phyloP scores from a whole-genome alignment of 2,797 vertebrate species.

The Hippoglossus hippoglossus region DNA sequence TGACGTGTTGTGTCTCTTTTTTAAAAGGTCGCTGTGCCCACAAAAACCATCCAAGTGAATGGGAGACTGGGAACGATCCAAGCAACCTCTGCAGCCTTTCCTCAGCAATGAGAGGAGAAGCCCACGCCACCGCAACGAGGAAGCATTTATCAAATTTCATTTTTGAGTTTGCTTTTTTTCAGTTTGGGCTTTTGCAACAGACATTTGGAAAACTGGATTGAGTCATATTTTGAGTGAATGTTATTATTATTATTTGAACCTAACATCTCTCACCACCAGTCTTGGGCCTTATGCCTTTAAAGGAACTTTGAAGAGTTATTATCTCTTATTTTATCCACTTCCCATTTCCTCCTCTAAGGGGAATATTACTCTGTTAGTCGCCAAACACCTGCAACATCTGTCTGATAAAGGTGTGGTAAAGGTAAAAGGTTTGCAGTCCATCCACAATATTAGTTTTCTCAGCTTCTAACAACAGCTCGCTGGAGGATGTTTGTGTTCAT shows the following conservation, averaged over 20 bases:
- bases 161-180: slow-evolving; percentile 14
- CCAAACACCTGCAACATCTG: slow-evolving; percentile 46
- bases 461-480: slow-evolving; percentile 19
- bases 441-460: slow-evolving; percentile 15
- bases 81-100: slow-evolving; percentile 51
- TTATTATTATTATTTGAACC: slow-evolving; percentile 14
- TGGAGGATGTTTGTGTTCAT: slow-evolving; percentile 15
- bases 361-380: slow-evolving; percentile 42
- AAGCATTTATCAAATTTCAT: slow-evolving; percentile 8
- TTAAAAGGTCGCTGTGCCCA: slow-evolving; percentile 77
- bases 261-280: slow-evolving; percentile 1
- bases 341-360: slow-evolving; percentile 1
- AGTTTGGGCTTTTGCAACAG: slow-evolving; percentile 24
- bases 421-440: slow-evolving; percentile 36
- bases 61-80: slow-evolving; percentile 83
- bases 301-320: slow-evolving; percentile 3
- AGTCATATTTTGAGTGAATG: slow-evolving; percentile 26
- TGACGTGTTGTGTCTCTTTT: slow-evolving; percentile 57
- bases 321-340: background rate
- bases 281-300: slow-evolving; percentile 20
- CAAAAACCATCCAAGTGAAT: slow-evolving; percentile 84
- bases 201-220: slow-evolving; percentile 17
- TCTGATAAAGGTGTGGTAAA: slow-evolving; percentile 16
- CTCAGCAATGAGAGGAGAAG: slow-evolving; percentile 38
- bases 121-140: slow-evolving; percentile 16